Evolutionary conservation across 2,797 vertebrate species (phyloP), one percentile per base, ranked within the genome.

Genomic region (Pempheris klunzingeri): DNA sequence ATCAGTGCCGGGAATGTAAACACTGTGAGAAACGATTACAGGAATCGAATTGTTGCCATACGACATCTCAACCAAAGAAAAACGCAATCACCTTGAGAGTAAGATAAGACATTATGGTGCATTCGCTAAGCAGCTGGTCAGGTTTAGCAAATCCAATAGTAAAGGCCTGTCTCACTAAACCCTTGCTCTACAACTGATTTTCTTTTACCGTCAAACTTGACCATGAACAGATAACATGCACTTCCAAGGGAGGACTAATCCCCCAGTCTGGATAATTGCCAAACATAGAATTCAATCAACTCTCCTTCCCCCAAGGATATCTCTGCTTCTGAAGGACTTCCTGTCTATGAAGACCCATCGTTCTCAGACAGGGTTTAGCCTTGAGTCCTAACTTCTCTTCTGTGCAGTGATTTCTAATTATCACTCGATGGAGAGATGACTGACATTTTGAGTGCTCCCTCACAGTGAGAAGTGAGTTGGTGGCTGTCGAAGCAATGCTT

Each of bases 181-280:
- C 6, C 24, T 44, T 74, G 20, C 66, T 81, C 82, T 62, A 41
- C 36, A 43, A 60, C 8, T 24, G 20, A 60, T 66, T 83, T 58
- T 88, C 36, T 82, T 71, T 69, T 17, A 38, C 47, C 9, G 10
- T 70, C 17, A 12, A 79, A 81, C 63, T 77, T 77, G 83, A 83
- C 76, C 87, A 74, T 87, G 85, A 81, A 52, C 68, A 72, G 82
- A 89, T 88, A 84, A 79, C 47, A 53, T 28, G 41, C 49, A 15
- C 50, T 74, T 65, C 84, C 78, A 71, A 82, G 62, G 79, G 78
- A 85, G 62, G 72, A 24, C 73, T 88, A 89, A 93, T 90, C 85
- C 86, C 84, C 62, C 47, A 39, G 62, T 47, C 78, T 93, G 92
- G 90, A 88, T 78, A 63, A 71, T 66, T 75, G 88, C 92, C 90